Conservation (phyloP, 2,797 vertebrate genomes). For the Emydoidea blandingii region DNA sequence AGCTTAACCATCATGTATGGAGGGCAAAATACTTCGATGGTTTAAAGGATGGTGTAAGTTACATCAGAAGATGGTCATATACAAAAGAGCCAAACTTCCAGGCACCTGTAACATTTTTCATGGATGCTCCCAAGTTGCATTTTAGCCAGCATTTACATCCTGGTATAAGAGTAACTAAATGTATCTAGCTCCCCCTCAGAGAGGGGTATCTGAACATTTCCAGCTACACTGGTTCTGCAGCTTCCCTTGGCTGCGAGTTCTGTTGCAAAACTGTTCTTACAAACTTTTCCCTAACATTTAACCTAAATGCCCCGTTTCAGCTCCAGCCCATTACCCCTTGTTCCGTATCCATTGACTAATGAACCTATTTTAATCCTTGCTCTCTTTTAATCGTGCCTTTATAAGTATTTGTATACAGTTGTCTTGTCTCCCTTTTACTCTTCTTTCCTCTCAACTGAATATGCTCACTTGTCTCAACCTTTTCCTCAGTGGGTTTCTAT, state of each 20-base stretch:
- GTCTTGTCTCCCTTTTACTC: fast-evolving
- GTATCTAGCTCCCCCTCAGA: not conserved
- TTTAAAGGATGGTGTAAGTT: not conserved
- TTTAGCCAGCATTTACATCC: not conserved
- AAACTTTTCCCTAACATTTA: not conserved
- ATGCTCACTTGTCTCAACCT: not conserved
- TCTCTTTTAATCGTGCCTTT: not conserved
- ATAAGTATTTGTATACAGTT: not conserved
- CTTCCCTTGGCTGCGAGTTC: not conserved
- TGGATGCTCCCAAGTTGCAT: not conserved
- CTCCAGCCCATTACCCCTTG: not conserved
- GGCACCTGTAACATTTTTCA: not conserved
- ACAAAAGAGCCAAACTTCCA: not conserved
- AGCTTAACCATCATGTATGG: not conserved
- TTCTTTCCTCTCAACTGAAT: not conserved
- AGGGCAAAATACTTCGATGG: not conserved
- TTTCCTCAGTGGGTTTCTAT: not conserved
- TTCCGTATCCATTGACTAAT: not conserved
- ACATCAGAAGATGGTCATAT: not conserved
- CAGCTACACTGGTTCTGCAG: not conserved
- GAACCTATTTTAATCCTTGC: not conserved
- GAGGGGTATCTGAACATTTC: not conserved
- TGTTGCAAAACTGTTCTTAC: not conserved
- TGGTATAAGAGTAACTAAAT: not conserved
- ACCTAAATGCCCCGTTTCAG: fast-evolving